These are phyloP conservation scores for Pediacus dermestoides DNA, from an alignment of 2,888 invertebrate species.

Conservation along the genomic window DNA sequence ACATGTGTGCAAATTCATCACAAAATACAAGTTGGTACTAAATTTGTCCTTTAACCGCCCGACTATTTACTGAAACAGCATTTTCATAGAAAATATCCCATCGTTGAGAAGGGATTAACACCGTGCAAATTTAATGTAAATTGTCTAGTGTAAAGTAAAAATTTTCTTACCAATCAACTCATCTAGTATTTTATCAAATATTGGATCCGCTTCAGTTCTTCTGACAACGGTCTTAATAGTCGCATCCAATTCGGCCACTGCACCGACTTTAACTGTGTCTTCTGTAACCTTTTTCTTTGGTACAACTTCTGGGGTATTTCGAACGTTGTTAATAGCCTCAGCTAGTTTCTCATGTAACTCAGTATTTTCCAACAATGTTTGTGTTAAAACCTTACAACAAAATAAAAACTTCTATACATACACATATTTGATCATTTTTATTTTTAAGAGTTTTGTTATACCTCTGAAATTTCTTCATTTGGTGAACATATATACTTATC, in stretches of 20 bases:
- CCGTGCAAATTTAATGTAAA: too few relatives aligned
- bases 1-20: too few relatives aligned
- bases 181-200: conserved; percentile 51
- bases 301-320: conserved; percentile 30
- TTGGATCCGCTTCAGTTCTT: conserved; percentile 53
- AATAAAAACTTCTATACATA: conserved; percentile 9
- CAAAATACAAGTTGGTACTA: too few relatives aligned
- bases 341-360: conserved; percentile 56
- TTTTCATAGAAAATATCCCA: too few relatives aligned
- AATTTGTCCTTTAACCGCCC: too few relatives aligned
- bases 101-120: too few relatives aligned
- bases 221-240: conserved; percentile 53
- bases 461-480: neutral
- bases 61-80: too few relatives aligned
- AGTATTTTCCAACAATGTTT: conserved; percentile 51
- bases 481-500: neutral
- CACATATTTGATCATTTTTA: neutral
- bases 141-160: neutral
- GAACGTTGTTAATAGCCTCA: conserved; percentile 53
- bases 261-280: conserved; percentile 7
- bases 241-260: conserved; percentile 45
- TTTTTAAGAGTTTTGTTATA: neutral
- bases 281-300: neutral
- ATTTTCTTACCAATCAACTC: conserved; percentile 46
- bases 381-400: conserved; percentile 45